Evolutionary conservation across 92 coral and sea anemone genomes (phyloP), one percentile per base, ranked within the genome.

Genomic region (Parazoanthus swiftii): DNA sequence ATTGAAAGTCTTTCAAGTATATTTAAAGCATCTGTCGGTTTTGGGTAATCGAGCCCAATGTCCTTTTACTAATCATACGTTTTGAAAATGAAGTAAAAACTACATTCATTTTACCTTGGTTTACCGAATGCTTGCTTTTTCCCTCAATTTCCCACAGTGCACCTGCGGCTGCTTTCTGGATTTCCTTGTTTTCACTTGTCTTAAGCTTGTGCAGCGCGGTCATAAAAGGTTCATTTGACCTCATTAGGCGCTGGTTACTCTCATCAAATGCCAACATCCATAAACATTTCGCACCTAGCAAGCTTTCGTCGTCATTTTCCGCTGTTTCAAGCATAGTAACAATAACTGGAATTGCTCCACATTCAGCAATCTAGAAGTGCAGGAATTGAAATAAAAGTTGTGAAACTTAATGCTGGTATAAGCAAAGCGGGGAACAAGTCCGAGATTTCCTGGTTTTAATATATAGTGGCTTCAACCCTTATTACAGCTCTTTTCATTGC

Each of bases 91-190:
- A 37, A 18, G 26, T 10, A 33, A 36, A 21, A 38, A 81, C 0
- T 36, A 5, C 25, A 33, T 16, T 15, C 66, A 16, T 35, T 46
- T 46, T 73, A 84, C 87, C 87, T 84, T 84, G 74, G 8, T 70
- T 50, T 26, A 70, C 94, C 8, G 94, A 75, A 70, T 93, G 87
- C 56, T 73, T 80, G 37, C 81, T 73, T 80, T 91, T 94, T 36
- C 95, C 95, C 56, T 86, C 93, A 21, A 93, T 79, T 91, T 94
- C 98, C 98, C 98, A 94, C 85, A 94, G 75, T 75, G 92, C 93
- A 50, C 98, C 98, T 36, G 91, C 89, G 3, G 98, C 95, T 7
- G 93, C 95, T 48, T 59, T 86, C 86, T 85, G 88, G 20, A 90
- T 85, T 36, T 86, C 91, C 50, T 59, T 80, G 72, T 88, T 81